Evolutionary conservation across 1,140 invertebrate genomes (phyloP).

Genomic region (Portunus trituberculatus): DNA sequence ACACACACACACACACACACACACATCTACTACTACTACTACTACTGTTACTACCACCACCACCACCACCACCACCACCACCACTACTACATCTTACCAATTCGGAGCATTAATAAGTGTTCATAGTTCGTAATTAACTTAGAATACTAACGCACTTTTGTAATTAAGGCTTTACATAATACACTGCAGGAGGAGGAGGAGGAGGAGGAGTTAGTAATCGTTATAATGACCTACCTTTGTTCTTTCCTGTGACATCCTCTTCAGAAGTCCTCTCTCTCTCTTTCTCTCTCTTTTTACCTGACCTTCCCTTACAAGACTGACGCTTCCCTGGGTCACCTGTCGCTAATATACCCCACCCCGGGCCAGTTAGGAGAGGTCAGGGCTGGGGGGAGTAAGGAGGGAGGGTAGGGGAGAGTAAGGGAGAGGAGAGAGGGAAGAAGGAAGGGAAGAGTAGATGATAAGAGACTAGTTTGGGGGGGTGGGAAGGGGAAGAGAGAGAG

Average conservation of each 20-base stretch:
- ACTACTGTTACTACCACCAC: background rate
- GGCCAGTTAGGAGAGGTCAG: background rate
- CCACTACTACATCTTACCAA: background rate
- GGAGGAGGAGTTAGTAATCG: too few species aligned
- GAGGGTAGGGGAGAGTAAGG: background rate
- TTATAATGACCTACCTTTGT: background rate
- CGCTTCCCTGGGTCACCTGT: background rate
- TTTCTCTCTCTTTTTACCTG: background rate
- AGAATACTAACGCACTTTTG: too few species aligned
- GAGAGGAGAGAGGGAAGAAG: background rate
- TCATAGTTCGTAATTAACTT: too few species aligned
- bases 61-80: slow-evolving; percentile 3
- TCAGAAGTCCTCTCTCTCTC: background rate
- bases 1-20: background rate
- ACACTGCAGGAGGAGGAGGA: too few species aligned
- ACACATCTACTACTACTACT: background rate
- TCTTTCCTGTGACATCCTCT: background rate
- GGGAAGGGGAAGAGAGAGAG: too few species aligned
- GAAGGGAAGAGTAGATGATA: too few species aligned
- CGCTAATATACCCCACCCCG: background rate
- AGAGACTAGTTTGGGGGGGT: too few species aligned
- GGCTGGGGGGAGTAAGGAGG: background rate
- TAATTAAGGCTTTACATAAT: too few species aligned
- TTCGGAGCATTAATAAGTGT: background rate
- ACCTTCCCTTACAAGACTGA: background rate